phyloP scores from a whole-genome alignment of 2,888 invertebrate genomes.

The Netelia fuscicornis region DNA sequence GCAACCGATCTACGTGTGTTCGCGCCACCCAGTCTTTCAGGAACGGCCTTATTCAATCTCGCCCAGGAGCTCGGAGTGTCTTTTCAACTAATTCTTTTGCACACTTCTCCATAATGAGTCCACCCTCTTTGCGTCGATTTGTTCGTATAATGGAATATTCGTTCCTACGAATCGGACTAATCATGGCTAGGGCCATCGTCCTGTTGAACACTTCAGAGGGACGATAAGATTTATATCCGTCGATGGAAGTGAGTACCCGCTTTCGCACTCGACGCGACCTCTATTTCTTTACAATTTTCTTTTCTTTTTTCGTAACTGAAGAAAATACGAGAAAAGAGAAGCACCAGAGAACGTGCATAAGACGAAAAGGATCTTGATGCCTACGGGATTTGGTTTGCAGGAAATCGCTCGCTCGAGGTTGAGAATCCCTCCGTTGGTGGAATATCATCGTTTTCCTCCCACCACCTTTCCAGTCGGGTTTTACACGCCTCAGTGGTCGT shows the following conservation, averaged over 20 bases:
- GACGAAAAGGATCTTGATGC: constrained; percentile 2
- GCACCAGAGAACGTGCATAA: background rate
- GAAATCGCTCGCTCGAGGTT: background rate
- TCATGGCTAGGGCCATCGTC: background rate
- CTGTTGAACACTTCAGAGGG: no score
- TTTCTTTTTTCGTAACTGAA: background rate
- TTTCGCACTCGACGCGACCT: background rate
- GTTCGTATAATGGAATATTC: background rate
- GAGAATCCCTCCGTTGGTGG: constrained; percentile 18
- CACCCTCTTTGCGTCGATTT: background rate
- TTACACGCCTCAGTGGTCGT: constrained; percentile 60
- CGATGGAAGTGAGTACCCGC: constrained; percentile 7
- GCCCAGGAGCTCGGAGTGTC: background rate
- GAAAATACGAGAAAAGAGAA: constrained; percentile 6
- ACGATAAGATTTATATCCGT: background rate
- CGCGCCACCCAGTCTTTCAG: background rate
- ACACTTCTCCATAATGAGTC: background rate
- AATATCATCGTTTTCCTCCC: constrained; percentile 55
- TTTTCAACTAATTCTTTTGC: constrained; percentile 15
- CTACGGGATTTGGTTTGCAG: constrained; percentile 4
- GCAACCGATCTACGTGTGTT: constrained; percentile 34
- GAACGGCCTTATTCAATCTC: background rate
- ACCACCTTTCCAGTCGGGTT: constrained; percentile 54
- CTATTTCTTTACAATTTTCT: constrained; percentile 54
- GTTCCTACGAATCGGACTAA: constrained; percentile 2